Evolutionary conservation across 2,888 invertebrate genomes (phyloP), one percentile per base, ranked within the genome.

Genomic region (Drosophila fungiperda): DNA sequence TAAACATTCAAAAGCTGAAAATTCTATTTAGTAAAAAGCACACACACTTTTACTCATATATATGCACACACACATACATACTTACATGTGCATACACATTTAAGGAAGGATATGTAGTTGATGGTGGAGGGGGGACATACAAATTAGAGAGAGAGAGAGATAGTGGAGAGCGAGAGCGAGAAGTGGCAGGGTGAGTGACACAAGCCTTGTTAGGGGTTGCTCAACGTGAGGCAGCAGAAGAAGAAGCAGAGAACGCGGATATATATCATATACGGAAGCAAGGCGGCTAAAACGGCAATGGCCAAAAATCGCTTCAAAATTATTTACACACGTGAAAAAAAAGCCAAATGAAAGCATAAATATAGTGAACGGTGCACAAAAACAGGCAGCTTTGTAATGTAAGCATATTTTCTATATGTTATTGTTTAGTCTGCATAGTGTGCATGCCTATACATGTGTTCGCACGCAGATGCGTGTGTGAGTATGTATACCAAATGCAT

Each of bases 181-280:
- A 61, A 53, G 61, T 83, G 76, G 62, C 73, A 81, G 85, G 89
- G 83, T 89, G 89, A 87, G 85, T 84, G 78, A 87, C 84, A 87
- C 70, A 67, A 55, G 63, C 63, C 48, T 71, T 57, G 60, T 73
- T 89, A 87, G 75, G 83, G 83, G 83, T 89, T 89, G 83, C 71
- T 71, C 45, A 23, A 54, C 53, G 57, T 78, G 65, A 55, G 26
- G 23, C 33, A 45, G 45, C 23, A 45, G 23, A 7, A 23, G 20
- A 45, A 20, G 50, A 55, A 67, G 49, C 35, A 67, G 64, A 68
- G 65, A 77, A 73, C 33, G 50, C 69, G 52, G 33, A 54, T 33
- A 26, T 17, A 9, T 66, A 7, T 17, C 45, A 9, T 20, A 12
- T 50, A 26, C 57, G 40, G 36, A 38, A 58, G 57, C 55, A 67